Conservation (phyloP, 2,888 invertebrate genomes). For the Lycophotia porphyrea region DNA sequence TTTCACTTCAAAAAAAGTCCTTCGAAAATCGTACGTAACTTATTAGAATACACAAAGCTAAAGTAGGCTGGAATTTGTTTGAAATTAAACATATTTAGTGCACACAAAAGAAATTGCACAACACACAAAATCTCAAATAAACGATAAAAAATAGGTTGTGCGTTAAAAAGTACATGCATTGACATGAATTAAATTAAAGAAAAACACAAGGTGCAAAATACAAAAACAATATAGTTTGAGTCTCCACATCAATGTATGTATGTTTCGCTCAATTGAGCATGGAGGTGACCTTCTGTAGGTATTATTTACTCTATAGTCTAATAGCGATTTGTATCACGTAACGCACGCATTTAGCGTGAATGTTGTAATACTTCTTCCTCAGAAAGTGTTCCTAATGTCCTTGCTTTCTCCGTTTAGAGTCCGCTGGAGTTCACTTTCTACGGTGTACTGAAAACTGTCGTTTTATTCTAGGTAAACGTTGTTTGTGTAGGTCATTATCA, state of each 20-base stretch:
- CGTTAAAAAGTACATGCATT: not conserved
- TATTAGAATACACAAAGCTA: not conserved
- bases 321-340: slow-evolving; percentile 54
- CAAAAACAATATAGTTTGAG: not conserved
- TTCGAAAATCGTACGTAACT: no score
- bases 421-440: slow-evolving; percentile 55
- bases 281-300: slow-evolving; percentile 17
- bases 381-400: slow-evolving; percentile 57
- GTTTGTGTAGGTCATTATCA: slow-evolving; percentile 34
- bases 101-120: not conserved
- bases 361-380: slow-evolving; percentile 58
- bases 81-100: not conserved
- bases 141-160: not conserved
- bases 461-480: slow-evolving; percentile 8
- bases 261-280: not conserved
- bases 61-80: not conserved
- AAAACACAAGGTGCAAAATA: not conserved
- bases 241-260: not conserved
- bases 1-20: no score
- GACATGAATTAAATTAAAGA: not conserved
- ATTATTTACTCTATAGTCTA: slow-evolving; percentile 22
- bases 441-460: slow-evolving; percentile 36
- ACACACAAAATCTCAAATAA: not conserved
- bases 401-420: slow-evolving; percentile 70
- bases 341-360: slow-evolving; percentile 61